These are phyloP conservation scores for Ibycter americanus DNA, from an alignment of 2,797 vertebrate species.

Conservation along the genomic window DNA sequence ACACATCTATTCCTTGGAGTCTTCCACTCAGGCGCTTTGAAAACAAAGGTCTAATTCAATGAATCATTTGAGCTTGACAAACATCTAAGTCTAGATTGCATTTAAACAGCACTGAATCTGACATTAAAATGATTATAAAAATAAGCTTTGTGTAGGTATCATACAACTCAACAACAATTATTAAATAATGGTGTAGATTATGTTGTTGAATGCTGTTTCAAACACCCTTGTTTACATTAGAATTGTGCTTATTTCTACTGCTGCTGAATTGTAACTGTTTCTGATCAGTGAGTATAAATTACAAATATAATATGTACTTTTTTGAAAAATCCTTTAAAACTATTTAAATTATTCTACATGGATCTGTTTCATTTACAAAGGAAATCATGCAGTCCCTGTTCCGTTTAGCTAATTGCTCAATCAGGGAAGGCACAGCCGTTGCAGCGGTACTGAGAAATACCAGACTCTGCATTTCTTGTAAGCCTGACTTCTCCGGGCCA, in stretches of 20 bases:
- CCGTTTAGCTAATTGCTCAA: neutral
- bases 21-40: neutral
- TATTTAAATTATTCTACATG: neutral
- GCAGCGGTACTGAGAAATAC: neutral
- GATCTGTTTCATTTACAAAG: neutral
- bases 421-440: neutral
- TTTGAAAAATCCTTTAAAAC: neutral
- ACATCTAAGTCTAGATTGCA: neutral
- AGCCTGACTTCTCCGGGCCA: neutral
- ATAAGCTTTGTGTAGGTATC: neutral
- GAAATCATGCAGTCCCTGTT: neutral
- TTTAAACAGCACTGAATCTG: neutral
- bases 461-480: neutral
- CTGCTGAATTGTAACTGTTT: neutral
- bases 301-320: fast-evolving
- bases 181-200: neutral
- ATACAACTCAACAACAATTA: neutral
- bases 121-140: neutral
- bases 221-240: neutral
- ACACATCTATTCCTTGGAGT: neutral
- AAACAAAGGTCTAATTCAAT: neutral
- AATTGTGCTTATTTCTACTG: neutral
- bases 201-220: neutral
- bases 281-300: neutral
- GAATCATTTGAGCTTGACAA: neutral